Percentiles rank a stretch among this genome's conserved stretches.
phyloP scores from a whole-genome alignment of 2,888 invertebrate genomes.

The Harmothoe impar region DNA sequence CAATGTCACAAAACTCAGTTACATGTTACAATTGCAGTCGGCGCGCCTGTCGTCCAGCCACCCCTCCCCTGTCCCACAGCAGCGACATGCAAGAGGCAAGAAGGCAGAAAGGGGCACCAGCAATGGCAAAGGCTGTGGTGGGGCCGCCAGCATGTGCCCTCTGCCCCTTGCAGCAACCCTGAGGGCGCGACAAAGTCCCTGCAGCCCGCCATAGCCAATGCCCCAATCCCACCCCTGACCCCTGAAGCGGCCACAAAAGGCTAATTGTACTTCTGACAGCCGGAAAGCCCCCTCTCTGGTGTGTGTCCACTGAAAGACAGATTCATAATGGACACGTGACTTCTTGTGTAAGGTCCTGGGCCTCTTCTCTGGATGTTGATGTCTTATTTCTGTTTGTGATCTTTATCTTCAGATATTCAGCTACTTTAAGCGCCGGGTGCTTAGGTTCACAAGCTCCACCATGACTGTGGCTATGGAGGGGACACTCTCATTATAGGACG shows the following conservation, averaged over 20 bases:
- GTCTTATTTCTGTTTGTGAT: too few relatives aligned
- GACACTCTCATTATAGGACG: too few relatives aligned
- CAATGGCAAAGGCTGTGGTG: background rate
- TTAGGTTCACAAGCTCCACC: too few relatives aligned
- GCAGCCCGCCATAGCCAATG: background rate
- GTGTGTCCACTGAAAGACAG: background rate
- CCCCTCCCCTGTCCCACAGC: background rate
- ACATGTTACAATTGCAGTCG: conserved; percentile 50
- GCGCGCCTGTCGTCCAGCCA: background rate
- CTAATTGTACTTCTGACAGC: conserved; percentile 44
- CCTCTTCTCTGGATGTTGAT: too few relatives aligned
- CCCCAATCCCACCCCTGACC: conserved; percentile 50
- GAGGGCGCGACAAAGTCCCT: conserved; percentile 31
- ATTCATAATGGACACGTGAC: conserved; percentile 8
- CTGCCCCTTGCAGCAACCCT: conserved; percentile 7
- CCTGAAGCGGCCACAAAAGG: conserved; percentile 31
- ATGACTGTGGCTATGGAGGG: too few relatives aligned
- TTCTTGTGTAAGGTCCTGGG: background rate
- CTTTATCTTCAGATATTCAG: too few relatives aligned
- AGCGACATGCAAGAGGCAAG: conserved; percentile 12
- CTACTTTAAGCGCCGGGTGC: too few relatives aligned
- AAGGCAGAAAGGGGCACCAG: background rate
- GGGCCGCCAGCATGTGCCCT: conserved; percentile 25
- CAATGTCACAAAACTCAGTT: conserved; percentile 59
- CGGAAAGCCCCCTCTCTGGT: background rate